Percentiles rank a stretch among this genome's conserved stretches.
Conservation (phyloP, 2,888 invertebrate species). For the Xestia xanthographa region DNA sequence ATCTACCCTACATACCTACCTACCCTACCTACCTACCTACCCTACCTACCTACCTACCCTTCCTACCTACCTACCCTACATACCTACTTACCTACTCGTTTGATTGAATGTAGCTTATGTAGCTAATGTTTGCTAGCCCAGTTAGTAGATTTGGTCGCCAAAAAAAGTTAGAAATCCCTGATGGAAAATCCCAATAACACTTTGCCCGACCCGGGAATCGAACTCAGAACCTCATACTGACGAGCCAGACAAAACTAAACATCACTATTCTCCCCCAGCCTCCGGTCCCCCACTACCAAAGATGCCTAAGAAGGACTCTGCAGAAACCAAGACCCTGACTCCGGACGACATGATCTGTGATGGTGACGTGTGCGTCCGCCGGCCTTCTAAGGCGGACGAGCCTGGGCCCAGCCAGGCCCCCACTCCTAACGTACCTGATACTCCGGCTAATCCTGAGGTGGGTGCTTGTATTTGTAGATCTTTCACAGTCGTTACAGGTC, state of each 20-base stretch:
- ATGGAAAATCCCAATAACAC: background rate
- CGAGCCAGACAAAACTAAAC: background rate
- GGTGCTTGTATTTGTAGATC: background rate
- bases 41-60: too few relatives aligned
- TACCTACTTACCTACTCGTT: too few relatives aligned
- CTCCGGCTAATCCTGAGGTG: conserved; percentile 26
- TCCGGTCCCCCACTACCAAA: conserved; percentile 55
- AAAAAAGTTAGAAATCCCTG: too few relatives aligned
- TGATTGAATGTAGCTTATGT: too few relatives aligned
- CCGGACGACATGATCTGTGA: conserved; percentile 88
- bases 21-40: too few relatives aligned
- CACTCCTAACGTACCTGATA: conserved; percentile 22
- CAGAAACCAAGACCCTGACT: conserved; percentile 50
- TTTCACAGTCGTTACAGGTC: background rate
- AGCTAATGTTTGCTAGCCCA: too few relatives aligned
- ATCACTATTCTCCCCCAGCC: conserved; percentile 10
- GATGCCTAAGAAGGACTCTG: conserved; percentile 60
- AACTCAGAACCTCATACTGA: background rate
- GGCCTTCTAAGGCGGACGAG: conserved; percentile 69
- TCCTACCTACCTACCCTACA: too few relatives aligned
- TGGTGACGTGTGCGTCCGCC: conserved; percentile 86
- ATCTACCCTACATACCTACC: too few relatives aligned
- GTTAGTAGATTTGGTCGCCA: too few relatives aligned
- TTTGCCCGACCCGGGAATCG: background rate
- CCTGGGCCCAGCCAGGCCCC: conserved; percentile 77